Percentiles rank a stretch among this genome's conserved stretches.
phyloP scores from a whole-genome alignment of 37 sponge, comb jelly and placozoan species.

The Oopsacas minuta region DNA sequence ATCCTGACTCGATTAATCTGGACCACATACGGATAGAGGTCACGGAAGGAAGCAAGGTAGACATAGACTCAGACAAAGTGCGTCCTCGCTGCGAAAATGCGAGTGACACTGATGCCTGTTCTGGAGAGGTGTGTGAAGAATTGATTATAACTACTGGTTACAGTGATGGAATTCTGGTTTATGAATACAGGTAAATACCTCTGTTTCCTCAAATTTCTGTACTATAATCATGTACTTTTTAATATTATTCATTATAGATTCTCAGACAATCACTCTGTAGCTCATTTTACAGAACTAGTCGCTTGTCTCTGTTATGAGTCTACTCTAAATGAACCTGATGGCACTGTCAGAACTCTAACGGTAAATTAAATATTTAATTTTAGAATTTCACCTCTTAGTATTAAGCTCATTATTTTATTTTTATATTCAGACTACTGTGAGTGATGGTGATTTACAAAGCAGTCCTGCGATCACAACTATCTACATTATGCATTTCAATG shows the following conservation, averaged over 20 bases:
- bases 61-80: neutral
- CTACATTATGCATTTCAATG: neutral
- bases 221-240: neutral
- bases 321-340: neutral
- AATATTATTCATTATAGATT: neutral
- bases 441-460: neutral
- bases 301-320: conserved; percentile 4
- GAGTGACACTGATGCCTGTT: neutral
- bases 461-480: neutral
- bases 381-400: neutral
- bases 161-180: neutral
- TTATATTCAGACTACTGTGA: neutral
- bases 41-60: neutral
- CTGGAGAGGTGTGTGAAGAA: neutral
- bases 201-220: neutral
- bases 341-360: neutral
- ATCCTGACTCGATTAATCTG: neutral
- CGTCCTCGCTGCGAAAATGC: neutral
- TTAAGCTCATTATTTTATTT: neutral
- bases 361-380: neutral
- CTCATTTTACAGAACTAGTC: neutral
- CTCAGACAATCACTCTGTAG: neutral
- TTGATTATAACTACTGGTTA: neutral
- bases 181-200: neutral
- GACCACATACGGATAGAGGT: neutral